Evolutionary conservation across 2,888 invertebrate genomes (phyloP), one percentile per base, ranked within the genome.

Genomic region (Uloborus plumipes): DNA sequence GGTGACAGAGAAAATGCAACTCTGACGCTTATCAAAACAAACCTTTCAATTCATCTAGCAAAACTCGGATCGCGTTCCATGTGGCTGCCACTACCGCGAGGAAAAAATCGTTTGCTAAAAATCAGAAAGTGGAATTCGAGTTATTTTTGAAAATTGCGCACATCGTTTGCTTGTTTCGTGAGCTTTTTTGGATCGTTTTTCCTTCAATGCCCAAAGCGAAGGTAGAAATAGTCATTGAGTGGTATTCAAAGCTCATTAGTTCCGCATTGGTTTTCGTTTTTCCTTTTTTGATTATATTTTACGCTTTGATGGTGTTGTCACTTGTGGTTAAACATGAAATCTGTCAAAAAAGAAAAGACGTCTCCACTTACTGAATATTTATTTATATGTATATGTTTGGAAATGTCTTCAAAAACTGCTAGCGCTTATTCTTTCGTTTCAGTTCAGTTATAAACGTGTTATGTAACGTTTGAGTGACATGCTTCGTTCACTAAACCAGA

Each of bases 161-260:
- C 39, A 39, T 76, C 51, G 18, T 47, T 50, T 62, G 14, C 16
- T 31, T 58, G n/a, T 47, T 64, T 51, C 26, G n/a, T 47, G 47
- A 22, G 15, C 18, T 59, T 61, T 64, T 76, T 76, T 51, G 31
- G 26, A 39, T 61, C 22, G 15, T 59, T 18, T 74, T 66, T 58
- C 20, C 39, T 66, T 20, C 16, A 64, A 16, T 39, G 39, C 64
- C 64, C 16, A 26, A 61, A 76, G 67, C 75, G 18, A 18, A 15
- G 67, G 61, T 76, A 39, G 51, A 76, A 76, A 76, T 76, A 76
- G 61, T 61, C 59, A 6, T n/a, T 47, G n/a, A 20, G 58, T 39
- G 61, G 50, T 76, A 67, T 76, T 61, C 47, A 69, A 55, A 67
- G 67, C 75, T 67, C 51, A 76, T 76, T 76, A 76, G 75, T 76